Conservation (phyloP, 2,888 invertebrate genomes). For the Limnephilus lunatus region DNA sequence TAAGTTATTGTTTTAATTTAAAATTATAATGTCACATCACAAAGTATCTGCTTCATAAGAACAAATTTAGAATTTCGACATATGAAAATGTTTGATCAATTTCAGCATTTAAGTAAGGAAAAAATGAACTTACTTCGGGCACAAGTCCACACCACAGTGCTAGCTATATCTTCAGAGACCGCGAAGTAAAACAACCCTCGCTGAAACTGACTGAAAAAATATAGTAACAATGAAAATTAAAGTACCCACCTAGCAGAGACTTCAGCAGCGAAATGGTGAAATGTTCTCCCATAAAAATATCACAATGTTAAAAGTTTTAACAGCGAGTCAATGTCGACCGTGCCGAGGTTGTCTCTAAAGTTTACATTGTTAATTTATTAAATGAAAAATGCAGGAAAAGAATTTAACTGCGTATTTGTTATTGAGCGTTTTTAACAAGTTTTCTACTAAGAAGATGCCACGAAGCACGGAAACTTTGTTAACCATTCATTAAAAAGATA, state of each 20-base stretch:
- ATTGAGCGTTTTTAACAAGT: neutral
- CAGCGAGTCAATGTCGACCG: neutral
- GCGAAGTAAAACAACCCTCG: constrained; percentile 14
- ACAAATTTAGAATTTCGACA: too few relatives aligned
- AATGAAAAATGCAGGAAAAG: neutral
- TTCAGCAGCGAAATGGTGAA: neutral
- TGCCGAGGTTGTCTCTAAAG: neutral
- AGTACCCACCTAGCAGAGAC: neutral
- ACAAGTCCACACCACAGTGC: neutral
- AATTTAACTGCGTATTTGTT: neutral
- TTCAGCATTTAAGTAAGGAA: neutral
- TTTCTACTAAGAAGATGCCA: neutral
- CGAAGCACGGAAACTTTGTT: neutral
- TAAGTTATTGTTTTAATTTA: too few relatives aligned
- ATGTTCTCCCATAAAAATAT: neutral
- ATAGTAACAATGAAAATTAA: neutral
- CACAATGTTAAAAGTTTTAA: constrained; percentile 4
- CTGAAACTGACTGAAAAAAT: constrained; percentile 12
- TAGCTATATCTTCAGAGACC: neutral
- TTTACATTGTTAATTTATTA: neutral
- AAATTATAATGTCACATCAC: too few relatives aligned
- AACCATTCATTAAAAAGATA: neutral
- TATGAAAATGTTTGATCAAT: neutral
- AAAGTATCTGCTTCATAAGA: too few relatives aligned
- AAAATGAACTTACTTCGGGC: neutral